Conservation (phyloP, 2,113 vertebrate genomes). For the Erythrocebus patas region DNA sequence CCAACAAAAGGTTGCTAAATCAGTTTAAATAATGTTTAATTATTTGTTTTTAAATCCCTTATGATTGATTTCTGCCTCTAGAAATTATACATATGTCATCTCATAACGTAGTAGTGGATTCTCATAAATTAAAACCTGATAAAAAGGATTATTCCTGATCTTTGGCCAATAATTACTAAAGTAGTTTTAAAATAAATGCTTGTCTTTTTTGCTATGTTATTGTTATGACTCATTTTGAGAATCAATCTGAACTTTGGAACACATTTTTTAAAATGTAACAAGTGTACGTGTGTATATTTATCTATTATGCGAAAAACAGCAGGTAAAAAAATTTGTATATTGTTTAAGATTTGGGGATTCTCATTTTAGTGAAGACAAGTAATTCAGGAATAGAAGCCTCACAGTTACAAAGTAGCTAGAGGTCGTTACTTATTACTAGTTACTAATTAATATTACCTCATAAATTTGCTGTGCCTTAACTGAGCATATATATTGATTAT, state of each 20-base stretch:
- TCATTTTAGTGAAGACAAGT: not conserved
- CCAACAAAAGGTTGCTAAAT: not conserved
- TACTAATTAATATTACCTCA: not conserved
- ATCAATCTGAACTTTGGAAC: not conserved
- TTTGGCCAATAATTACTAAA: not conserved
- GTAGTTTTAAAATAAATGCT: not conserved
- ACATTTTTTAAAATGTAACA: not conserved
- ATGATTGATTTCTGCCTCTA: not conserved
- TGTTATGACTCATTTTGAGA: not conserved
- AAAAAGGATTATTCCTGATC: not conserved
- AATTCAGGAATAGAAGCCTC: not conserved
- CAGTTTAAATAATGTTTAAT: not conserved
- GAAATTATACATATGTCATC: not conserved
- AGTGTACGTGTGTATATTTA: not conserved
- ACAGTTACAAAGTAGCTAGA: not conserved
- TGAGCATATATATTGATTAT: not conserved
- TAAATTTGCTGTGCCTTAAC: not conserved
- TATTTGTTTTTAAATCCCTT: not conserved
- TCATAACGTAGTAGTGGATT: not conserved
- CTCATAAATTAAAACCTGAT: not conserved
- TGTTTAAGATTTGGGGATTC: not conserved
- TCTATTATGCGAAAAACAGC: not conserved
- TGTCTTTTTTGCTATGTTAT: not conserved
- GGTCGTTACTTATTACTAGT: not conserved
- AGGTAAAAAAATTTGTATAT: not conserved